Evolutionary conservation across 1,140 invertebrate species (phyloP).

Genomic region (Drosophila sp.): DNA sequence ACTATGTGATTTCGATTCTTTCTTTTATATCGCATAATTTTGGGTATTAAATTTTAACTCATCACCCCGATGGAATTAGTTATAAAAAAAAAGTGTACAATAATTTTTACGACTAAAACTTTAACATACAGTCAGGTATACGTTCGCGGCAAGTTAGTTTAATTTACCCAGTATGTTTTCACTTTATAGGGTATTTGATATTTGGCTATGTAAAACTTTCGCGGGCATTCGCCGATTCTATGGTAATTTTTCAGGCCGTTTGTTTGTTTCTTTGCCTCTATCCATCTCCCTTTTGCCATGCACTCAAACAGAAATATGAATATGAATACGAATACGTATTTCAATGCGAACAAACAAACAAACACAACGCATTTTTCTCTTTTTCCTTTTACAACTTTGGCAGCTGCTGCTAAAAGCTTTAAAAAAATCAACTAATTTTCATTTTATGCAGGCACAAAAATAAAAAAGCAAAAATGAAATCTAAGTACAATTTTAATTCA

Average conservation of each 20-base stretch:
- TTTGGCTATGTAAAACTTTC: neutral
- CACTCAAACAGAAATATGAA: constrained; percentile 64
- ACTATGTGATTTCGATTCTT: too few species aligned
- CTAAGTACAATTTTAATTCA: constrained; percentile 57
- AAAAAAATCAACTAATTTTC: constrained; percentile 79
- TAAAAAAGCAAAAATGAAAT: constrained; percentile 23
- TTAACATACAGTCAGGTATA: too few species aligned
- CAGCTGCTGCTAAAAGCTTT: constrained; percentile 69
- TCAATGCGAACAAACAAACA: constrained; percentile 38
- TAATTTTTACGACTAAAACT: too few species aligned
- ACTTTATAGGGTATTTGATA: neutral
- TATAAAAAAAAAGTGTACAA: too few species aligned
- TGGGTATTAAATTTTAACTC: too few species aligned
- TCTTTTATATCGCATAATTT: too few species aligned
- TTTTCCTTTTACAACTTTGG: constrained; percentile 48
- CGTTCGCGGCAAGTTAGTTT: too few species aligned
- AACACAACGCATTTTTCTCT: constrained; percentile 52
- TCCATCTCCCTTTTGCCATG: constrained; percentile 59
- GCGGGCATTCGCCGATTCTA: neutral
- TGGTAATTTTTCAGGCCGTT: constrained; percentile 22
- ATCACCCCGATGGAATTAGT: too few species aligned
- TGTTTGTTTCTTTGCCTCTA: constrained; percentile 30
- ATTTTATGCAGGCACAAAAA: constrained; percentile 61
- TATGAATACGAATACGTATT: constrained; percentile 70
- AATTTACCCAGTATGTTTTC: too few species aligned